Percentiles rank a stretch among this genome's conserved stretches.
Evolutionary conservation across 64 coral and sea anemone species (phyloP).

Genomic region (Stichodactyla helianthus): DNA sequence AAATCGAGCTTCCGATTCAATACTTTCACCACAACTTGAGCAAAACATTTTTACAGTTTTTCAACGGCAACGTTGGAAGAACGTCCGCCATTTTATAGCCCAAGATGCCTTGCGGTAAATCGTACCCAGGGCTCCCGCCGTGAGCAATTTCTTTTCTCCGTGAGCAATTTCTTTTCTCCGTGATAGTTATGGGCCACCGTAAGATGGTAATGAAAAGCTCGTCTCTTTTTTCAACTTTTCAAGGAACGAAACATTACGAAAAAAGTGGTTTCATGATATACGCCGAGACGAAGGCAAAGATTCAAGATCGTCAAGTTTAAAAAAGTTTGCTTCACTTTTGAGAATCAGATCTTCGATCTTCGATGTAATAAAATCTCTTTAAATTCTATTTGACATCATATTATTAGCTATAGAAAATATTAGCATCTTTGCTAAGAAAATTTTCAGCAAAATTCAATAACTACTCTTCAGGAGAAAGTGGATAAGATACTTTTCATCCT

Average conservation of each 20-base stretch:
- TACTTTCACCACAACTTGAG: too few relatives aligned
- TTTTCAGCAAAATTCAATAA: not conserved
- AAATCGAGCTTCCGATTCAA: too few relatives aligned
- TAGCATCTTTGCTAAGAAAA: not conserved
- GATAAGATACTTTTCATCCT: not conserved
- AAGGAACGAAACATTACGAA: slow-evolving; percentile 5
- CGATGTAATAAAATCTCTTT: not conserved
- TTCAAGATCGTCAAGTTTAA: slow-evolving; percentile 24
- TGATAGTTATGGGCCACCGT: too few relatives aligned
- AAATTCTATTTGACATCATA: not conserved
- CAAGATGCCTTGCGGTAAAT: too few relatives aligned
- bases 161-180: too few relatives aligned
- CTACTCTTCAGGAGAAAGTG: not conserved
- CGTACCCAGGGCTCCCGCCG: too few relatives aligned
- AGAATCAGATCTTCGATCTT: slow-evolving; percentile 7
- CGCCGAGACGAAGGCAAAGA: slow-evolving; percentile 40
- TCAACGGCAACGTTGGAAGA: too few relatives aligned
- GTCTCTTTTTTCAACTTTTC: slow-evolving; percentile 64
- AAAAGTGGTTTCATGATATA: slow-evolving; percentile 46
- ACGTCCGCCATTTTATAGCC: too few relatives aligned
- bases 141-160: too few relatives aligned
- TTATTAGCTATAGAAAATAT: not conserved
- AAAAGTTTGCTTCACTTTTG: slow-evolving; percentile 37
- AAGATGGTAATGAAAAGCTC: slow-evolving; percentile 20
- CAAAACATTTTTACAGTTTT: too few relatives aligned